phyloP scores from a whole-genome alignment of 2,797 vertebrate genomes.

The Chelon auratus region DNA sequence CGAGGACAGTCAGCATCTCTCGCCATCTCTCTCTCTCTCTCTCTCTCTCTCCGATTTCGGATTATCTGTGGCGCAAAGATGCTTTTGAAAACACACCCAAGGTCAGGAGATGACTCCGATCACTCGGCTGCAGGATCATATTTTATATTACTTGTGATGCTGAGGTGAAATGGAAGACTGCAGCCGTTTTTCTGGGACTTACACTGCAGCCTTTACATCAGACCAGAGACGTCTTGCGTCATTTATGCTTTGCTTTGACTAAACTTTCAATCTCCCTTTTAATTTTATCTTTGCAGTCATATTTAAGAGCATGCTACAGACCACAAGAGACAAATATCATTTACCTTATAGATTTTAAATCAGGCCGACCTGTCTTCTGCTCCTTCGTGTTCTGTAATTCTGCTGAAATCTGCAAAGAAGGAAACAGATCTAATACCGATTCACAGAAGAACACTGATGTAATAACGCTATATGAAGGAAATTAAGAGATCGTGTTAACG shows the following conservation, averaged over 20 bases:
- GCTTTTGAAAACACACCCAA: constrained; percentile 54
- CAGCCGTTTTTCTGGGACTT: constrained; percentile 42
- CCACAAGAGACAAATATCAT: neutral
- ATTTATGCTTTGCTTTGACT: neutral
- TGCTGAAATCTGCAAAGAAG: constrained; percentile 17
- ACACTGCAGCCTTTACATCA: neutral
- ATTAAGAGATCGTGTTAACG: constrained; percentile 55
- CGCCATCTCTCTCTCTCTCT: neutral
- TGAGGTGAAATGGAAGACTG: constrained; percentile 1
- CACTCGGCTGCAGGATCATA: constrained; percentile 22
- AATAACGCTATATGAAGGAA: constrained; percentile 41
- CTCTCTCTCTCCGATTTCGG: constrained; percentile 14
- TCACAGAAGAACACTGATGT: constrained; percentile 16
- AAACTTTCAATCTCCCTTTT: neutral
- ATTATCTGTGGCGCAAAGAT: constrained; percentile 51
- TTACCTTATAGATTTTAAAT: neutral
- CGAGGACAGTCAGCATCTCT: constrained; percentile 26
- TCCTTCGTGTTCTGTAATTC: neutral
- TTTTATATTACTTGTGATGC: neutral
- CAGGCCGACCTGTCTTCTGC: neutral
- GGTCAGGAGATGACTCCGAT: constrained; percentile 49
- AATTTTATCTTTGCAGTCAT: neutral
- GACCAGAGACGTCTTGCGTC: neutral
- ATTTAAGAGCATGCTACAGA: neutral
- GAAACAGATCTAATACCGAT: constrained; percentile 1